Percentiles rank a stretch among this genome's conserved stretches.
phyloP scores from a whole-genome alignment of 2,888 invertebrate species.

The Ornithoptera priamus region DNA sequence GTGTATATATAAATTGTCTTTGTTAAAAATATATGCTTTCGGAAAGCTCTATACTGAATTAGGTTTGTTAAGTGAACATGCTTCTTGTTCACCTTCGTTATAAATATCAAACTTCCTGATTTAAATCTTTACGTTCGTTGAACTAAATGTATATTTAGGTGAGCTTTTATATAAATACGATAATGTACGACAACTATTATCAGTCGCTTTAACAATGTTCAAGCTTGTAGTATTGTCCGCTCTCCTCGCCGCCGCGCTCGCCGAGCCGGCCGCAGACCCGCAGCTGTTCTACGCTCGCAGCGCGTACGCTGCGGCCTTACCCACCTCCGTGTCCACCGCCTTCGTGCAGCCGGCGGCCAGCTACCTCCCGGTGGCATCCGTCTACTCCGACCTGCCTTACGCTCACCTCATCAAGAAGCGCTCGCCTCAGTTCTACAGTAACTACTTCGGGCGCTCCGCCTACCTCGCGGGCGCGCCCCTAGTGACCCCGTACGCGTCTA shows the following conservation, averaged over 20 bases:
- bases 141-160: slow-evolving; percentile 1
- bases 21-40: not conserved
- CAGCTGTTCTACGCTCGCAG: slow-evolving; percentile 10
- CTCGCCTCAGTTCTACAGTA: slow-evolving; percentile 5
- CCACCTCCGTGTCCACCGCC: slow-evolving; percentile 34
- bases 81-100: slow-evolving; percentile 10
- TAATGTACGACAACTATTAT: slow-evolving; percentile 24
- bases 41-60: not conserved
- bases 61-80: not conserved
- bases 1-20: not conserved
- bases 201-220: slow-evolving; percentile 35
- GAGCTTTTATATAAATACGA: slow-evolving; percentile 16
- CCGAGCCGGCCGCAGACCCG: slow-evolving; percentile 44
- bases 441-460: slow-evolving; percentile 24
- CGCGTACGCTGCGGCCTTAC: slow-evolving; percentile 16
- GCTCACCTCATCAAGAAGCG: slow-evolving; percentile 53
- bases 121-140: slow-evolving; percentile 7
- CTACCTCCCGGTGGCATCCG: slow-evolving; percentile 41
- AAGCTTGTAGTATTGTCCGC: slow-evolving; percentile 69
- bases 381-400: slow-evolving; percentile 37
- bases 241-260: slow-evolving; percentile 68
- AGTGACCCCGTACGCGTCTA: slow-evolving; percentile 26
- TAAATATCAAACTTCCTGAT: slow-evolving; percentile 21
- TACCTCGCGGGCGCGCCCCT: not conserved
- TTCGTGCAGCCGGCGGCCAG: slow-evolving; percentile 34